These are phyloP conservation scores for Hipposideros armiger DNA, from an alignment of 2,113 vertebrate species.

Conservation along the genomic window DNA sequence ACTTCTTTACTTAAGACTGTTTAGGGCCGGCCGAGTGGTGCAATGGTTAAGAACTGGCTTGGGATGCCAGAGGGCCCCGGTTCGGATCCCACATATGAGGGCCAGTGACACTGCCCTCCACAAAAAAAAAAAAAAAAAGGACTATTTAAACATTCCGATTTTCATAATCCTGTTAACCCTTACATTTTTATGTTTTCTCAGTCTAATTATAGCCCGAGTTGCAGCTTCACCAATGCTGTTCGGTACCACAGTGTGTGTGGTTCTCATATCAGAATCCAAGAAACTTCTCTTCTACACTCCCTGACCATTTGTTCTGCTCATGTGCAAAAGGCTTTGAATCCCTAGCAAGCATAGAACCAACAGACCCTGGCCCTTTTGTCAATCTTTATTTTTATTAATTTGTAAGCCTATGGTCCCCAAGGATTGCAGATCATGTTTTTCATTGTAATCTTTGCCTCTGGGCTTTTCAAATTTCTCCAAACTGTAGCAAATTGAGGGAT, in stretches of 20 bases:
- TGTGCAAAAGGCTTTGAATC: neutral
- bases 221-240: neutral
- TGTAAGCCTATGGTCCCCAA: neutral
- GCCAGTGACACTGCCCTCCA: too few relatives aligned
- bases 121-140: too few relatives aligned
- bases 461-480: neutral
- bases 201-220: neutral
- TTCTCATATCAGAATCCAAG: neutral
- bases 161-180: neutral
- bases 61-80: too few relatives aligned
- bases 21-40: too few relatives aligned
- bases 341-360: neutral
- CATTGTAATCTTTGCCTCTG: neutral
- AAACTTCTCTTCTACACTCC: neutral
- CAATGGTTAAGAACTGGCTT: too few relatives aligned
- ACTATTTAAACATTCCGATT: neutral
- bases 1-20: neutral
- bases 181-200: neutral
- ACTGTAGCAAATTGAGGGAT: neutral
- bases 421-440: neutral
- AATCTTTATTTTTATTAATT: neutral
- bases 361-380: neutral
- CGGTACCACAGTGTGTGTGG: neutral
- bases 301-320: neutral
- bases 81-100: too few relatives aligned